Evolutionary conservation across 2,113 vertebrate species (phyloP).

Genomic region (Galeopterus variegatus): DNA sequence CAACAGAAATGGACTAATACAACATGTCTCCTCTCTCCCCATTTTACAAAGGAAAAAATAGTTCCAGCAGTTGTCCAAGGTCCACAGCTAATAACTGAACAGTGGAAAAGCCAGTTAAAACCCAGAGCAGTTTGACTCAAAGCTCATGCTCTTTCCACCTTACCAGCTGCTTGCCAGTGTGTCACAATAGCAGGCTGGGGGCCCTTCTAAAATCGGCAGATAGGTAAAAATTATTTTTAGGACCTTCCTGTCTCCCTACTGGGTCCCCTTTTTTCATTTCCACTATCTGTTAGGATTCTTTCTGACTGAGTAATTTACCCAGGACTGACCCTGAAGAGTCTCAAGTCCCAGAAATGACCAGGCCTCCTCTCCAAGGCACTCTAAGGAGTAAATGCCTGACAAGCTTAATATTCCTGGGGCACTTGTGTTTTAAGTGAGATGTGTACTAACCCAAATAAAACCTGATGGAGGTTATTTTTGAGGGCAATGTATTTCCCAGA

Average conservation of each 20-base stretch:
- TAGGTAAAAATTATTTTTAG: not conserved
- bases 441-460: not conserved
- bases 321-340: not conserved
- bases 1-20: too few species aligned
- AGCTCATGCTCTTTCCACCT: not conserved
- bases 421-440: conserved; percentile 15
- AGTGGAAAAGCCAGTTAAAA: not conserved
- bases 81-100: not conserved
- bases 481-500: not conserved
- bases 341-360: conserved; percentile 14
- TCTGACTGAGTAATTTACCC: not conserved
- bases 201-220: not conserved
- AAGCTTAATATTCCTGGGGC: not conserved
- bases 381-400: not conserved
- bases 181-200: not conserved
- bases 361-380: not conserved
- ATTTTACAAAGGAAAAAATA: conserved; percentile 8
- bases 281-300: not conserved
- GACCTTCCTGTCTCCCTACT: not conserved
- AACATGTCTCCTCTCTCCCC: not conserved
- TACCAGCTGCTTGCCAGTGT: not conserved
- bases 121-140: not conserved
- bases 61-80: not conserved
- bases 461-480: not conserved
- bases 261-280: not conserved